Conservation (phyloP, 2,113 vertebrate species). For the Colaptes auratus region DNA sequence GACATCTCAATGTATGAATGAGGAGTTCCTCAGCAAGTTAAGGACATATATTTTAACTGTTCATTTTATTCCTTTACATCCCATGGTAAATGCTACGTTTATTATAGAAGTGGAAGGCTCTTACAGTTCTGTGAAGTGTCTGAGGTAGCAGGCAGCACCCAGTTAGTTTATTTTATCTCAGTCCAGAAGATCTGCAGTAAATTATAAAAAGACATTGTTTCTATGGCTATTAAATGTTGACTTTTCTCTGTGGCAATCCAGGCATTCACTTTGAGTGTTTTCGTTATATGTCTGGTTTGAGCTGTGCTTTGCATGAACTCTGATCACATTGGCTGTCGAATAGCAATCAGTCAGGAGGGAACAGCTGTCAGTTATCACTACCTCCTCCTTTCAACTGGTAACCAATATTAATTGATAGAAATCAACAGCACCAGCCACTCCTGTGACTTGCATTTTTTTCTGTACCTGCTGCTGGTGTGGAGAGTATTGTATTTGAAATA, state of each 20-base stretch:
- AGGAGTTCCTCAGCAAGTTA: not conserved
- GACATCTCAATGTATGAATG: not conserved
- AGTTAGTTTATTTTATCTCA: not conserved
- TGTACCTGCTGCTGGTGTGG: not conserved
- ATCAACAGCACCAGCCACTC: not conserved
- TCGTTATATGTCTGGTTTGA: not conserved
- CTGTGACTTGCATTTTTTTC: not conserved
- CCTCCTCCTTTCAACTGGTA: not conserved
- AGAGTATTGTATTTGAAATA: not conserved
- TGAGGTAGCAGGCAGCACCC: not conserved
- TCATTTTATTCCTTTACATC: not conserved
- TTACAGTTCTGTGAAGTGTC: not conserved
- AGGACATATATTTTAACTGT: not conserved
- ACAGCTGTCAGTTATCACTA: not conserved
- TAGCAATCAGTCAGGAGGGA: not conserved
- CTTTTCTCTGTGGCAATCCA: not conserved
- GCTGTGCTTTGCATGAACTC: not conserved
- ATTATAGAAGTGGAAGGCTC: not conserved
- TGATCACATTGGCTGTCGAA: accelerated
- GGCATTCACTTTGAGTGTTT: accelerated
- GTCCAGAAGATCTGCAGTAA: not conserved
- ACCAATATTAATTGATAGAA: not conserved
- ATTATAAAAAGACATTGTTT: not conserved
- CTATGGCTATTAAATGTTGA: not conserved
- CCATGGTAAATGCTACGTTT: not conserved